phyloP scores from a whole-genome alignment of 2,113 vertebrate species.

The Sialia sialis region DNA sequence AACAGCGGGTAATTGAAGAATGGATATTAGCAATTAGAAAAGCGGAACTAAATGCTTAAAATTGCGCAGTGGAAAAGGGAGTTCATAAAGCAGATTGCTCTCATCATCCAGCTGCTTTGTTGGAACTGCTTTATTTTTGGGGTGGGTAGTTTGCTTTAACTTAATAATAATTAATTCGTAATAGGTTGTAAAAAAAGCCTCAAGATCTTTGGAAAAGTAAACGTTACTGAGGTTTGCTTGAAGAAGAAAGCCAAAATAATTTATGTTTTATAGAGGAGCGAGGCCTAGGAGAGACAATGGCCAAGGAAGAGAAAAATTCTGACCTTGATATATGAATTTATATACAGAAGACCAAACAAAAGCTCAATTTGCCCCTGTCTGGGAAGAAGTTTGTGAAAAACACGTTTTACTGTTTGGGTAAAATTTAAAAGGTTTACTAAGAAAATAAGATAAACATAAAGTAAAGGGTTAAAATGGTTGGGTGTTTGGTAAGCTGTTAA shows the following conservation, averaged over 20 bases:
- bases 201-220: background rate
- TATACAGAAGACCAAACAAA: background rate
- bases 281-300: background rate
- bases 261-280: background rate
- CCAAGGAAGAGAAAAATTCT: background rate
- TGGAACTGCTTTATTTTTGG: background rate
- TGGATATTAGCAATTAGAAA: constrained; percentile 23
- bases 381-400: too few relatives aligned
- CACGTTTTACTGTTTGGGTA: too few relatives aligned
- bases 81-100: background rate
- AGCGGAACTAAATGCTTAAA: constrained; percentile 30
- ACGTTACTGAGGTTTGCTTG: background rate
- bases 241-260: background rate
- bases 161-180: constrained; percentile 36
- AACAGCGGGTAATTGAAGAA: constrained; percentile 24
- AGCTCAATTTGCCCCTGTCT: background rate
- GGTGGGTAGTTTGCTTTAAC: background rate
- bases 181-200: background rate
- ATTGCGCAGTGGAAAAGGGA: background rate
- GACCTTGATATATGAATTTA: background rate
- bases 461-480: too few relatives aligned
- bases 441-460: too few relatives aligned
- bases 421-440: too few relatives aligned
- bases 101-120: constrained; percentile 4
- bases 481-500: too few relatives aligned